Evolutionary conservation across 1,140 invertebrate species (phyloP), one percentile per base, ranked within the genome.

Genomic region (Drosophila persimilis): DNA sequence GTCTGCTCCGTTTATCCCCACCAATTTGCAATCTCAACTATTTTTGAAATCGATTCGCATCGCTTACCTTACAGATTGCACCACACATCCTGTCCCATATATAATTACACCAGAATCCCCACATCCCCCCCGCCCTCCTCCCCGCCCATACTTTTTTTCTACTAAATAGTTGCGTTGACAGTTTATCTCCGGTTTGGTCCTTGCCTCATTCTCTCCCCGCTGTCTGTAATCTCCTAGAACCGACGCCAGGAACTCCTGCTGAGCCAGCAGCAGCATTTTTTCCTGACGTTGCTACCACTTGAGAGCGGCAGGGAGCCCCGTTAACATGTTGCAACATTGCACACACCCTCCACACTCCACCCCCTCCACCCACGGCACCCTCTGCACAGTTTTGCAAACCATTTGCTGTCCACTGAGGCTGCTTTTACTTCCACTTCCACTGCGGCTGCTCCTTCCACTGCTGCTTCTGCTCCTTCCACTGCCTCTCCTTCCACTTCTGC

Each of bases 251-350:
- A 45, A 41, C 63, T 67, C 65, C 51, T 48, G 65, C 65, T 69
- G 73, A 48, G 58, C n/a, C 44, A 50, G 65, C 51, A 47, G 8
- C 47, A 56, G 54, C 63, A 67, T 66, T 65, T 83, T 83, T 83
- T 79, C 69, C 76, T 57, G 67, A 66, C 39, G 69, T 35, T 61
- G 64, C 64, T 57, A 66, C 65, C 52, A 69, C 65, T 69, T 67
- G 63, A 69, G 35, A 39, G 35, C 11, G 1, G 35, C 11, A 6
- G 31, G 31, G 8, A 35, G 31, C 9, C 31, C 57, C 26, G 26
- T 31, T 39, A 46, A 35, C 44, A 67, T 69, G 63, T 50, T 70
- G 66, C 65, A 57, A 17, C 52, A 50, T 55, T 67, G 63, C 51
- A 31, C 17, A 67, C 31, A 22, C 17, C 7, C 29, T 8, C 6